Evolutionary conservation across 2,113 vertebrate genomes (phyloP).

Genomic region (Sminthopsis crassicaudata): DNA sequence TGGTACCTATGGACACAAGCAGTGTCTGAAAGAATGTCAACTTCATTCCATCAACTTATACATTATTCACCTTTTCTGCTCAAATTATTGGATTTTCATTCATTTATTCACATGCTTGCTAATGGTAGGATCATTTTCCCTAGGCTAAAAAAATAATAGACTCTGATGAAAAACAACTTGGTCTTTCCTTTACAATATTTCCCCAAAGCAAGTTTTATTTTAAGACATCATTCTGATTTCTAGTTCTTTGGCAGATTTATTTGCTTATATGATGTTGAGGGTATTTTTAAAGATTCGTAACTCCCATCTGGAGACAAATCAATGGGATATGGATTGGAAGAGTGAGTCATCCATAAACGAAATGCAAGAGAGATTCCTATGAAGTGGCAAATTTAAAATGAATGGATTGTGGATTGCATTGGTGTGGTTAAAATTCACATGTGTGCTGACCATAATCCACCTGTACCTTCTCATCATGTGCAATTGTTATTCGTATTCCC

Average conservation of each 20-base stretch:
- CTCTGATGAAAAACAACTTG: conserved; percentile 71
- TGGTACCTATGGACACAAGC: conserved; percentile 20
- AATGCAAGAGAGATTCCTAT: background rate
- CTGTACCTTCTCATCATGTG: background rate
- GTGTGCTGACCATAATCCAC: background rate
- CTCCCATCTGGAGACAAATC: background rate
- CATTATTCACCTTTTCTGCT: conserved; percentile 74
- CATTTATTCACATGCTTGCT: conserved; percentile 68
- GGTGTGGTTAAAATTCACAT: background rate
- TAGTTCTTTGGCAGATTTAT: conserved; percentile 50
- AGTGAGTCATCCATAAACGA: conserved; percentile 3
- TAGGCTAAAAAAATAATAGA: conserved; percentile 63
- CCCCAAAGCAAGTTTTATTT: conserved; percentile 56
- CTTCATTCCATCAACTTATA: conserved; percentile 65
- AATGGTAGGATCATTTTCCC: conserved; percentile 67
- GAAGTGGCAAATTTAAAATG: background rate
- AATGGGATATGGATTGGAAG: conserved; percentile 8
- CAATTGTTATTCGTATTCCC: background rate
- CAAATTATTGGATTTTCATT: conserved; percentile 69
- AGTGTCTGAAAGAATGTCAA: conserved; percentile 21
- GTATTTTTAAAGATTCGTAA: background rate
- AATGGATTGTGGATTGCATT: background rate
- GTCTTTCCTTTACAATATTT: conserved; percentile 60
- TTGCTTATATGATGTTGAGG: conserved; percentile 38
- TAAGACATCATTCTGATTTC: conserved; percentile 46